Conservation (phyloP, 2,797 vertebrate genomes). For the Avahi laniger region DNA sequence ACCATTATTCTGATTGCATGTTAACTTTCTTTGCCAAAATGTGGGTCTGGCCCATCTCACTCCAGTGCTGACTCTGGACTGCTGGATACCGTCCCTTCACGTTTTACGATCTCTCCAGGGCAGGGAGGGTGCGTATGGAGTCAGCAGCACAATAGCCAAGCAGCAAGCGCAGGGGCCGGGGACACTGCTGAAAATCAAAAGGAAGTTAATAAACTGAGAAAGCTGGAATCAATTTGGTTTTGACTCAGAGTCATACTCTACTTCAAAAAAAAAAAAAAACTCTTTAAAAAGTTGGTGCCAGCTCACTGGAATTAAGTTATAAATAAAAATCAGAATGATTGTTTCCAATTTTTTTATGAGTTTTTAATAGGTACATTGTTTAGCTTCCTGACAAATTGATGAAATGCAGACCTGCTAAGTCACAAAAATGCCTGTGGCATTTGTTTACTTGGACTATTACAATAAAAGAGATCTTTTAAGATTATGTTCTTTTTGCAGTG, state of each 20-base stretch:
- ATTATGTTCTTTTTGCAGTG: background rate
- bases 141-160: background rate
- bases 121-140: rapidly evolving
- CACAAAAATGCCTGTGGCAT: background rate
- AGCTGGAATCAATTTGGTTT: conserved; percentile 67
- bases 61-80: too few species aligned
- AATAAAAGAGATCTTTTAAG: conserved; percentile 46
- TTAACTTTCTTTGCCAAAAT: background rate
- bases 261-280: background rate
- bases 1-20: background rate
- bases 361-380: conserved; percentile 69
- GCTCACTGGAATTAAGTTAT: conserved; percentile 61
- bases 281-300: conserved; percentile 50
- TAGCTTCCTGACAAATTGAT: conserved; percentile 69
- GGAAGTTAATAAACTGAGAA: conserved; percentile 8
- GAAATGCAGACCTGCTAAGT: conserved; percentile 44
- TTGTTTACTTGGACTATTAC: conserved; percentile 60
- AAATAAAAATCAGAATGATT: conserved; percentile 66
- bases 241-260: conserved; percentile 64
- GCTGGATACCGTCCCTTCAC: background rate
- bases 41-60: background rate
- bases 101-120: background rate
- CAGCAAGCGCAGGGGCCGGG: background rate
- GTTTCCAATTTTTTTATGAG: conserved; percentile 56
- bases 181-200: conserved; percentile 6